Evolutionary conservation across 2,113 vertebrate species (phyloP), one percentile per base, ranked within the genome.

Genomic region (Apodemus sylvaticus): DNA sequence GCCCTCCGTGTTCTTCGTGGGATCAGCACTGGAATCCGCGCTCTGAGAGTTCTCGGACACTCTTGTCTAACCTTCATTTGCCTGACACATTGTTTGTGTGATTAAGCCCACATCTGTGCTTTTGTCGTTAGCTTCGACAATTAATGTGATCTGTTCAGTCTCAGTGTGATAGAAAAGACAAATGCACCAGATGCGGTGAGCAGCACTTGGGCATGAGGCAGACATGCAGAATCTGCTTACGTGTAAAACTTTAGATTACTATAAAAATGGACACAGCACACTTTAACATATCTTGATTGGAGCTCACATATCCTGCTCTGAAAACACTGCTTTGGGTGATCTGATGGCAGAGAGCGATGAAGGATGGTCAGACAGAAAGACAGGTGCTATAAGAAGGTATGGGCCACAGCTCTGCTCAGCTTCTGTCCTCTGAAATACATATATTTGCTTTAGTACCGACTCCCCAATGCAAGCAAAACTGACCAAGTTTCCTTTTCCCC

Each of bases 91-190:
- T 71, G 53, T 79, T 90, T 85, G 9, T 70, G 36, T 58, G 22
- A 79, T 94, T 94, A 92, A 88, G 64, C 73, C 36, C 60, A 90
- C 42, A 64, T 92, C 29, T 76, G 62, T 78, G 60, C 42, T 82
- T 73, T 82, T 87, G 78, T 77, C 19, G 60, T 83, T 91, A 78
- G 53, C 16, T 5, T 77, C 11, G 53, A 78, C 22, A 82, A 76
- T 82, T 66, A 51, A 89, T 88, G 42, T 60, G 31, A 94, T 31
- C 66, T 34, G 2, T 10, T 77, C 31, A 12, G n/a, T 71, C 91
- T 89, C 68, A 86, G 4, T 73, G 24, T 60, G 68, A 89, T 20
- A 34, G 71, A 45, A 83, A 82, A 73, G 87, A 73, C 51, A 77
- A 86, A 68, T 26, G 62, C 3, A 77, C 58, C 74, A 48, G 62